Base-by-base conservation (phyloP, 2,113 vertebrate genomes). In the Hyperoodon ampullatus region DNA sequence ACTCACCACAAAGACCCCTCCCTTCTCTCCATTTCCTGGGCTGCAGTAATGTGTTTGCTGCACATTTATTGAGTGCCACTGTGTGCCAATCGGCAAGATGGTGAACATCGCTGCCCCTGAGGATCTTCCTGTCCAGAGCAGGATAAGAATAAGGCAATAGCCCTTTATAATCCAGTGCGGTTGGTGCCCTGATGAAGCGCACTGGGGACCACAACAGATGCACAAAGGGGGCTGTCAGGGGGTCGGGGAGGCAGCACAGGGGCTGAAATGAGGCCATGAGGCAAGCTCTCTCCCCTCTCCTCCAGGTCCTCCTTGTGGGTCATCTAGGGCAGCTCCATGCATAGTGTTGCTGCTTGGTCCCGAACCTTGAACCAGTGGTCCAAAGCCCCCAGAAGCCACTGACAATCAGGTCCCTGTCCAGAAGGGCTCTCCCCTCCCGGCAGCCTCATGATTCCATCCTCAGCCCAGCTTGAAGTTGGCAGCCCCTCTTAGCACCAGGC, bases 401-500 rank as follows among this genome's bases (percentile, higher is more conserved):
- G 58, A 50, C 44, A 39, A 84, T 61, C 88, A 61, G 72, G 23
- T 58, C 53, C 16, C 93, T 92, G 35, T 80, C 47, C n/a, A 70
- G 60, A 82, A 82, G 90, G 65, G 39, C 60, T 55, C 35, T 60
- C 65, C 16, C 60, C 39, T 89, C 80, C 50, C 44, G 35, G 77
- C 35, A 74, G n/a, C 94, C 65, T 83, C 30, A 0, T 75, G 90
- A 97, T 94, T 97, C 97, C 93, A 92, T 95, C 97, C 97, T 98
- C 97, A 95, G 88, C 98, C 98, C 97, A 96, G 98, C 97, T 93
- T 82, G 95, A 96, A 96, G 94, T 88, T 98, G 98, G 98, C 98
- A 98, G 97, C 96, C 74, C 97, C 88, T 92, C 97, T 97, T 39
- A 86, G 97, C 95, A 58, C 94, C 55, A 61, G 82, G 78, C 74